Percentiles rank a stretch among this genome's conserved stretches.
Evolutionary conservation across 2,888 invertebrate species (phyloP).

Genomic region (Caenorhabditis angaria): DNA sequence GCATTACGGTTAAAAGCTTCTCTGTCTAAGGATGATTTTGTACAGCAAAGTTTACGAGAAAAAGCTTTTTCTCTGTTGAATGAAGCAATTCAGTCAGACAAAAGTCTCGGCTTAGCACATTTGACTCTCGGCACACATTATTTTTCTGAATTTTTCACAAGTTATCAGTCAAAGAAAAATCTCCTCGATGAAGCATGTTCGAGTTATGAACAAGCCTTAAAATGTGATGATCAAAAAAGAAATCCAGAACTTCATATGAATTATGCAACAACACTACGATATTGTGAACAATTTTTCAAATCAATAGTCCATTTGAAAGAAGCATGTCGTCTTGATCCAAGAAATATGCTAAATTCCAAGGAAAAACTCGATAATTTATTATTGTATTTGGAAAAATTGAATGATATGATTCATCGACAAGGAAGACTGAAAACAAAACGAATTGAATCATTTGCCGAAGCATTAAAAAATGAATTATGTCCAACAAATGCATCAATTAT

Average conservation of each 20-base stretch:
- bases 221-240: conserved; percentile 19
- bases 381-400: conserved; percentile 20
- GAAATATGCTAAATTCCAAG: conserved; percentile 18
- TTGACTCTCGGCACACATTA: conserved; percentile 27
- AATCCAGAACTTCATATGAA: conserved; percentile 31
- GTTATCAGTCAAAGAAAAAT: conserved; percentile 15
- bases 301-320: conserved; percentile 5
- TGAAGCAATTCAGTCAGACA: conserved; percentile 20
- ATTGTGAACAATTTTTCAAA: conserved; percentile 28
- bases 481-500: conserved; percentile 5
- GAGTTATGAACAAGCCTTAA: conserved; percentile 26
- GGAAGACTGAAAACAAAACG: conserved; percentile 30
- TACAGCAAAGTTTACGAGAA: conserved; percentile 11
- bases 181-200: conserved; percentile 25
- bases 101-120: conserved; percentile 21
- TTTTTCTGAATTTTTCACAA: conserved; percentile 27
- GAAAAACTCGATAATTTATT: conserved; percentile 13
- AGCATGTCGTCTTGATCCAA: conserved; percentile 21
- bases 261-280: conserved; percentile 28
- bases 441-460: conserved; percentile 14
- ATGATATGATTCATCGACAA: conserved; percentile 17
- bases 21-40: neutral
- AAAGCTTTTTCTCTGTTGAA: conserved; percentile 27
- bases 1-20: conserved; percentile 20
- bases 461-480: conserved; percentile 11